A percentile compares a stretch with the other conserved stretches of the same genome.
phyloP scores from a whole-genome alignment of 2,113 vertebrate genomes.

The Charadrius vociferus region DNA sequence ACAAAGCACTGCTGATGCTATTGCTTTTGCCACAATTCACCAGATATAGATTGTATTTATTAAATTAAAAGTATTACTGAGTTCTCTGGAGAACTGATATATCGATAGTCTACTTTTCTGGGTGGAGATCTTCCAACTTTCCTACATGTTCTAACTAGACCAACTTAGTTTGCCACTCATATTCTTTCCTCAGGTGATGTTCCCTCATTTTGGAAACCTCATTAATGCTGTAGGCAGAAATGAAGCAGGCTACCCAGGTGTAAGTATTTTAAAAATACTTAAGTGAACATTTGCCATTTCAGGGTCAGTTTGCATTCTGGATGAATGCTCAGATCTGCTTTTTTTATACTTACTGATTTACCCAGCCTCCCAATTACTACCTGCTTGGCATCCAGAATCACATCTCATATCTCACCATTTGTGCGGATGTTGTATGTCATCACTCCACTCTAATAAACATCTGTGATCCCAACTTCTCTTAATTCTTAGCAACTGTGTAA shows the following conservation, averaged over 20 bases:
- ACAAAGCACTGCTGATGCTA: not conserved
- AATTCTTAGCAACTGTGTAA: constrained; percentile 53
- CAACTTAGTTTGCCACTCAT: not conserved
- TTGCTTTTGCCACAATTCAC: not conserved
- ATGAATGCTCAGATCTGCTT: not conserved
- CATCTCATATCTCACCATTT: constrained; percentile 8
- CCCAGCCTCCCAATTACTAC: not conserved
- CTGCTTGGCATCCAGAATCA: not conserved
- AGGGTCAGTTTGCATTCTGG: not conserved
- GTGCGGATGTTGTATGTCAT: not conserved
- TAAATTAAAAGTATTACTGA: not conserved
- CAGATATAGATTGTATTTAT: not conserved
- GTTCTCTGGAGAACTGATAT: not conserved
- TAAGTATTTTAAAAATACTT: constrained; percentile 6
- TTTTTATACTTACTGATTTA: not conserved
- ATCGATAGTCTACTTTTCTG: not conserved
- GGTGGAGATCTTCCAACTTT: not conserved
- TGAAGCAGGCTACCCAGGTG: not conserved
- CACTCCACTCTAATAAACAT: not conserved
- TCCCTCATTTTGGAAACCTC: not conserved
- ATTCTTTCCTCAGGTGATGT: not conserved
- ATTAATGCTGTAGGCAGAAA: not conserved
- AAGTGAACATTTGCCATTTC: not conserved
- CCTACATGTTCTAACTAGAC: not conserved
- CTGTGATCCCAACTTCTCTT: not conserved